Conservation (phyloP, 2,797 vertebrate species). For the Malacoctenus gilli region DNA sequence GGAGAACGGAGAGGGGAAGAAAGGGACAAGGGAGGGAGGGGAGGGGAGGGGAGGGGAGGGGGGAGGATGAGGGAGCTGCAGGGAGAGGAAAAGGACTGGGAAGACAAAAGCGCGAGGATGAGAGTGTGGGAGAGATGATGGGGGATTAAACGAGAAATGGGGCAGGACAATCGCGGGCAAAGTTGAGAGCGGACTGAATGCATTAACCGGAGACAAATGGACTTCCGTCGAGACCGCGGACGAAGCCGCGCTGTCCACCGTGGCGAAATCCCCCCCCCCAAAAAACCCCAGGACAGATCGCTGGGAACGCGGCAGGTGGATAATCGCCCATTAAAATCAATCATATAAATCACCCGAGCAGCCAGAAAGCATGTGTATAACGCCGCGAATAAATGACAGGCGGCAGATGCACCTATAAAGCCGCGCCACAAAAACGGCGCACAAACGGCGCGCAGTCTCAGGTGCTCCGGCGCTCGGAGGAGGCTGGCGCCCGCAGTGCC, state of each 20-base stretch:
- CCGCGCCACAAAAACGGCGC: constrained; percentile 41
- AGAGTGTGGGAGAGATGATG: constrained; percentile 63
- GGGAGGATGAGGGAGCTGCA: constrained; percentile 50
- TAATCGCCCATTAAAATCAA: constrained; percentile 65
- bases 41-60: constrained; percentile 11
- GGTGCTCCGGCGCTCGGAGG: constrained; percentile 43
- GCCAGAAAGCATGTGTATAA: constrained; percentile 44
- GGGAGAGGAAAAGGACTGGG: constrained; percentile 33
- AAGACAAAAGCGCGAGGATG: constrained; percentile 49
- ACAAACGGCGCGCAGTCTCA: constrained; percentile 45
- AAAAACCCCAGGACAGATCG: constrained; percentile 50
- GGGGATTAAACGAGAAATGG: constrained; percentile 61
- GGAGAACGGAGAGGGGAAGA: constrained; percentile 18
- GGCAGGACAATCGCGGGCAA: constrained; percentile 46
- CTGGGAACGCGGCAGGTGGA: constrained; percentile 65
- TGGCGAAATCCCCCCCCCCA: no score
- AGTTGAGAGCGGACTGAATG: constrained; percentile 44
- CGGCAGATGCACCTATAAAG: constrained; percentile 67
- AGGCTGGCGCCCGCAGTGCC: constrained; percentile 47
- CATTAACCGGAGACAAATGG: constrained; percentile 36
- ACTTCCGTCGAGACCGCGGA: constrained; percentile 25
- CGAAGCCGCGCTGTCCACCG: constrained; percentile 41
- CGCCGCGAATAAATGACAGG: constrained; percentile 52
- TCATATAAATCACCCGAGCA: constrained; percentile 48
- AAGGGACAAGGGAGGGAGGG: constrained; percentile 20